Conservation (phyloP, 2,888 invertebrate genomes). For the Ectemnius lituratus region DNA sequence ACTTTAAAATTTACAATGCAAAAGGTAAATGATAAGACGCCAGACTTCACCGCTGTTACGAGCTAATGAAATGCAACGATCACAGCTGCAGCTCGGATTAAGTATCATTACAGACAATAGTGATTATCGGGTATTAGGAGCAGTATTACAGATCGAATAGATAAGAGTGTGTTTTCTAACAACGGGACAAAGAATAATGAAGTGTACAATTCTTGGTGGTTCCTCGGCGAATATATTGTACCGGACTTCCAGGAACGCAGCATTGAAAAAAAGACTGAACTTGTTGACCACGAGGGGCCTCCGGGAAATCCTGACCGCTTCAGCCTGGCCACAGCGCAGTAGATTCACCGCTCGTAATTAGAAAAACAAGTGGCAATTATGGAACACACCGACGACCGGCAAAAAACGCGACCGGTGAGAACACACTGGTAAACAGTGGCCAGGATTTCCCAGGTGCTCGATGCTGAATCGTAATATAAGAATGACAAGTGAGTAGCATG, state of each 20-base stretch:
- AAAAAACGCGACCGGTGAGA: neutral
- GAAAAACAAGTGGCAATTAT: constrained; percentile 4
- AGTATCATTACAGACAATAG: neutral
- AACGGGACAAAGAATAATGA: neutral
- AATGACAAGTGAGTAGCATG: neutral
- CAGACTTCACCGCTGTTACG: too few relatives aligned
- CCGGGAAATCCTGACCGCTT: neutral
- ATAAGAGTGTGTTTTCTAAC: too few relatives aligned
- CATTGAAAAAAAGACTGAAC: neutral
- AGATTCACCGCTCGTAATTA: neutral
- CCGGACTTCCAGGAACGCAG: neutral
- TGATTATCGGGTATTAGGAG: neutral
- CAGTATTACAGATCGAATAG: neutral
- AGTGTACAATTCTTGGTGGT: neutral
- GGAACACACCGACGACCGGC: neutral
- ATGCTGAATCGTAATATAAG: neutral
- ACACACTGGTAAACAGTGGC: neutral
- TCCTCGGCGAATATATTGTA: neutral
- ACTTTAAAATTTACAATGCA: too few relatives aligned
- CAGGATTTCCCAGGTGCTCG: neutral
- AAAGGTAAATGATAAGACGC: too few relatives aligned
- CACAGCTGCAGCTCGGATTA: neutral
- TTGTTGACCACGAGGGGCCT: neutral
- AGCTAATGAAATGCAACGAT: constrained; percentile 5
- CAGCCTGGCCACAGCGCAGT: neutral